Base-by-base conservation (phyloP, 2,113 vertebrate species). In the Pollachius pollachius region DNA sequence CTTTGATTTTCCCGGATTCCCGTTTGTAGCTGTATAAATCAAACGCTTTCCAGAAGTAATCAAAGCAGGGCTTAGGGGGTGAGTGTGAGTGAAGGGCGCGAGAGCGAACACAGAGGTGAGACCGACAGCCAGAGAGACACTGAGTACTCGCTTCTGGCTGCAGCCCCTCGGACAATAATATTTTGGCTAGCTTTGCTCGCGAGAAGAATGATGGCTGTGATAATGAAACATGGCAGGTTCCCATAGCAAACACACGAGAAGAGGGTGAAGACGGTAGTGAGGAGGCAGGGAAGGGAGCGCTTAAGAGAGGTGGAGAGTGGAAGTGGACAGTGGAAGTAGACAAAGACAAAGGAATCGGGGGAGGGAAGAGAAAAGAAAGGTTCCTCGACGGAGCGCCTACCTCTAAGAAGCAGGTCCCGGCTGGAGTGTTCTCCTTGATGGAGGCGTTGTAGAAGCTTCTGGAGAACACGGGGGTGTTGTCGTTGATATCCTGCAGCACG, bases 371-470 rank as follows among this genome's bases (percentile, higher is more conserved):
- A 60, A 19, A 48, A 5, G 2, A n/a, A 52, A 18, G 18, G 16
- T 23, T 72, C 16, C 52, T 65, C 8, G 18, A 30, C 6, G 5
- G 66, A 61, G 67, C 62, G 78, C 92, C 69, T 89, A 99, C 97
- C 96, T 98, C 94, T 63, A 99, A 88, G 86, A 99, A 98, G 91
- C 97, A 99, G 85, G 95, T 97, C 70, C 96, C 96, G 8, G 92
- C 87, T 0, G 93, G 90, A 1, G 92, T 94, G 80, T 95, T 94
- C 86, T 98, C 97, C 68, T 95, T 95, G 83, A 99, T 89, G 0
- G 96, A 96, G 58, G 93, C 89, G 0, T 98, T 97, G 89, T 99
- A 99, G 91, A 94, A 92, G 62, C 86, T 94, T 66, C 89, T 95
- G 67, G 91, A 92, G 82, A 99, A 99, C 71, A 96, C 90, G 0